Base-by-base conservation (phyloP, 2,797 vertebrate genomes). In the Eospalax fontanierii region DNA sequence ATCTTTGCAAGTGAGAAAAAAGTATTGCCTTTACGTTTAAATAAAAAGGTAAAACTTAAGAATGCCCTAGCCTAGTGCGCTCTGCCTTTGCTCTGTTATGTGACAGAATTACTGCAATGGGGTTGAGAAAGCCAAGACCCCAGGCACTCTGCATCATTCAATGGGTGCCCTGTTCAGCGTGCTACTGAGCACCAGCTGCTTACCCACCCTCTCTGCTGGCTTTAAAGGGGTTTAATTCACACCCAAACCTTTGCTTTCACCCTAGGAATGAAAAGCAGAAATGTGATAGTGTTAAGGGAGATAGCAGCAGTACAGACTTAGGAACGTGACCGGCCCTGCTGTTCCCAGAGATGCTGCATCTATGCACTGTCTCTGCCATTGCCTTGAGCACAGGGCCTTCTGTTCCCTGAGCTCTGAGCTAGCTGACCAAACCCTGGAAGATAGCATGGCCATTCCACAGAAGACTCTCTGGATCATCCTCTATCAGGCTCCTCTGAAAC, bases 371-470 rank as follows among this genome's bases (percentile, higher is more conserved):
- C 0, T 0, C n/a, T 2, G 26, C 15, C 38, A 33, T 24, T 19
- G 21, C 6, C 26, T 26, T 7, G 15, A 61, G 33, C 40, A 1
- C 4, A 40, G 28, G 50, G 38, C 19, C 21, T 22, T 12, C 22
- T 3, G 26, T 6, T n/a, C 38, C 61, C 12, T 18, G 26, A 59
- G 50, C 18, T 19, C 82, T 11, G 15, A 40, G 61, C 71, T n/a
- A 14, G 19, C 15, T 63, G 38, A 43, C 30, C n/a, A 26, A 43
- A 11, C 21, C 43, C 59, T 28, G 59, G 28, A 21, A 66, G 59
- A 4, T 9, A 30, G 28, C 21, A 24, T 0, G 22, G n/a, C 46
- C 7, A 1, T 16, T 22, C 43, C 38, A 35, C 0, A 2, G 33
- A 33, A 30, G 46, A 65, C 59, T 8, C 28, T 63, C 22, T 9